Evolutionary conservation across 2,888 invertebrate species (phyloP).

Genomic region (Hipparchia semele): DNA sequence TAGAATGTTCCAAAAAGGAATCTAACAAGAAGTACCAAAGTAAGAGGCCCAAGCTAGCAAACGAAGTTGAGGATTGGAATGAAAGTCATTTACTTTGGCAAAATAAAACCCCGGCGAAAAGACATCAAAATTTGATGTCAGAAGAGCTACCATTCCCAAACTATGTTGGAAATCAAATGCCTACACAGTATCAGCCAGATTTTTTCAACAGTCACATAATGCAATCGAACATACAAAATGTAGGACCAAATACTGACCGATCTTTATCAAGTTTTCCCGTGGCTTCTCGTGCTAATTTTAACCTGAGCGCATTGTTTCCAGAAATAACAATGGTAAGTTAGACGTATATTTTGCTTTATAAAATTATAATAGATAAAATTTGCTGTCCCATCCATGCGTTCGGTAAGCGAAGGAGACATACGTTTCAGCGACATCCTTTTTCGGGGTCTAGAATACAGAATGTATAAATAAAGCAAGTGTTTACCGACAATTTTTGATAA

Average conservation of each 20-base stretch:
- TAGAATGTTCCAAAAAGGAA: constrained; percentile 78
- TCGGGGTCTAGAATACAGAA: too few species aligned
- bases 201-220: constrained; percentile 73
- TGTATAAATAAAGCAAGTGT: too few species aligned
- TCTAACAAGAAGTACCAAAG: constrained; percentile 72
- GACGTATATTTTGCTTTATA: not conserved
- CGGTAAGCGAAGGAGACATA: too few species aligned
- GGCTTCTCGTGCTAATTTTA: constrained; percentile 87
- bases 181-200: constrained; percentile 72
- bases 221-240: constrained; percentile 68
- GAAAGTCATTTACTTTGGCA: constrained; percentile 72
- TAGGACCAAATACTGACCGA: constrained; percentile 64
- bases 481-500: too few species aligned
- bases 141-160: constrained; percentile 73
- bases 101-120: constrained; percentile 64
- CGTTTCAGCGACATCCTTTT: too few species aligned
- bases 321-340: constrained; percentile 87
- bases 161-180: constrained; percentile 71
- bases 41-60: constrained; percentile 65
- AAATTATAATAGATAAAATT: too few species aligned
- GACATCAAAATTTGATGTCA: constrained; percentile 64
- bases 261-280: constrained; percentile 67
- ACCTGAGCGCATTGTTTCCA: constrained; percentile 92
- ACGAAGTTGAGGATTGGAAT: constrained; percentile 72
- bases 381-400: too few species aligned